A percentile compares a stretch with the other conserved stretches of the same genome.
Conservation (phyloP, 2,888 invertebrate species). For the Drosophila flavopinicola region DNA sequence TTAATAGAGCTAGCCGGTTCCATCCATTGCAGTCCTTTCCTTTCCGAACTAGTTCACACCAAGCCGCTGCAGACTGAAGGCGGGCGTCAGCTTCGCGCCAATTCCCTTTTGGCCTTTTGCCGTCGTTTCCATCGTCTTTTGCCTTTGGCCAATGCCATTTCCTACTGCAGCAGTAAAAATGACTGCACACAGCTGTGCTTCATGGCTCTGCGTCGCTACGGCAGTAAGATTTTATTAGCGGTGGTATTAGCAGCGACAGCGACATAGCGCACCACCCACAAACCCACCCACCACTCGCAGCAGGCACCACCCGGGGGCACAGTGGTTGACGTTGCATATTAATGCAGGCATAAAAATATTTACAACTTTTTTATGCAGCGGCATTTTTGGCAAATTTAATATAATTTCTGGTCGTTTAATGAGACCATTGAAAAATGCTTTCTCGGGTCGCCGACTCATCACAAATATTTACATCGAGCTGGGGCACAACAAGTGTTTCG, state of each 20-base stretch:
- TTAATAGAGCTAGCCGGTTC: slow-evolving; percentile 14
- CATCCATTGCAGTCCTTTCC: slow-evolving; percentile 34
- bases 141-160: slow-evolving; percentile 48
- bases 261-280: not conserved
- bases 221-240: slow-evolving; percentile 81
- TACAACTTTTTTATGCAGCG: slow-evolving; percentile 77
- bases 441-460: slow-evolving; percentile 48
- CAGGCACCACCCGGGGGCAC: slow-evolving; percentile 27
- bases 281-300: not conserved
- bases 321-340: slow-evolving; percentile 79
- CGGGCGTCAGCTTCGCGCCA: slow-evolving; percentile 1
- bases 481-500: slow-evolving; percentile 71
- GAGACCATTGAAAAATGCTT: slow-evolving; percentile 70
- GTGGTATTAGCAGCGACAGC: slow-evolving; percentile 74
- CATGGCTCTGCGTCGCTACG: slow-evolving; percentile 70
- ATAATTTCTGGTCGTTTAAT: slow-evolving; percentile 80
- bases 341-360: slow-evolving; percentile 79
- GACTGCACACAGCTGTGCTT: slow-evolving; percentile 80
- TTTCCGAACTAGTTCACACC: slow-evolving; percentile 28
- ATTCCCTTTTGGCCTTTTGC: slow-evolving; percentile 48
- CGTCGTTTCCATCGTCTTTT: slow-evolving; percentile 38
- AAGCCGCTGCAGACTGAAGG: not conserved
- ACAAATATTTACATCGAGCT: slow-evolving; percentile 47
- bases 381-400: slow-evolving; percentile 72
- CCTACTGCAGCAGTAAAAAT: slow-evolving; percentile 78